Evolutionary conservation across 2,113 vertebrate species (phyloP).

Genomic region (Cephalopholis sonnerati): DNA sequence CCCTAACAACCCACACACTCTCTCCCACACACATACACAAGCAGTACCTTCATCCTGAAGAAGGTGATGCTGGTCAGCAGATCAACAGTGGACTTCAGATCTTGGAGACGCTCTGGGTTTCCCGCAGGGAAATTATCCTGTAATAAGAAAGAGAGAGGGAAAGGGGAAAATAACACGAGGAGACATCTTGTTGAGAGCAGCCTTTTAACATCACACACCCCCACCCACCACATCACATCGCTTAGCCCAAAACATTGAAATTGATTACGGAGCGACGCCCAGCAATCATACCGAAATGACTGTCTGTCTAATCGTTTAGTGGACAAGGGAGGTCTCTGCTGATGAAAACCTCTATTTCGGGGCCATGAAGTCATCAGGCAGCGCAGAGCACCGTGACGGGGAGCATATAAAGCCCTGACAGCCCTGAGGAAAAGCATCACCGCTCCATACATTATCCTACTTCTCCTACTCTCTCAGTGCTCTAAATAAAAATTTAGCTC

Average conservation of each 20-base stretch:
- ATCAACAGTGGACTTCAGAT: conserved; percentile 97
- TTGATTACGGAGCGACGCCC: conserved; percentile 62
- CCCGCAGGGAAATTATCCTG: conserved; percentile 98
- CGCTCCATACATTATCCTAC: conserved; percentile 63
- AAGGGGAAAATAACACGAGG: conserved; percentile 28
- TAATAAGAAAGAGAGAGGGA: conserved; percentile 45
- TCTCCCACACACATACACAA: conserved; percentile 10
- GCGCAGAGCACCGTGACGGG: conserved; percentile 73
- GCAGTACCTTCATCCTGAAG: conserved; percentile 97
- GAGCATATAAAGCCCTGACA: conserved; percentile 76
- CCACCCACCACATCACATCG: conserved; percentile 28
- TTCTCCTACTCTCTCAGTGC: conserved; percentile 40
- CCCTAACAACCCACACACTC: background rate
- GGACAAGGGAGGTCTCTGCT: conserved; percentile 72
- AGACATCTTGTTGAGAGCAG: conserved; percentile 22
- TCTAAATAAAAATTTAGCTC: conserved; percentile 49
- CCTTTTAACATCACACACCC: conserved; percentile 26
- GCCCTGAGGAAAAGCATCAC: conserved; percentile 55
- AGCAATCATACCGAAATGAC: conserved; percentile 77
- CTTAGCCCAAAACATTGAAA: conserved; percentile 65
- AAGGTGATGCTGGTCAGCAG: conserved; percentile 98
- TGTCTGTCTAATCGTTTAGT: conserved; percentile 76
- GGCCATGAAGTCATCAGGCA: conserved; percentile 81
- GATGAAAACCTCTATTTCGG: conserved; percentile 79
- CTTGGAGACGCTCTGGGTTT: conserved; percentile 94